Evolutionary conservation across 2,113 vertebrate genomes (phyloP), one percentile per base, ranked within the genome.

Genomic region (Polypterus bichir): DNA sequence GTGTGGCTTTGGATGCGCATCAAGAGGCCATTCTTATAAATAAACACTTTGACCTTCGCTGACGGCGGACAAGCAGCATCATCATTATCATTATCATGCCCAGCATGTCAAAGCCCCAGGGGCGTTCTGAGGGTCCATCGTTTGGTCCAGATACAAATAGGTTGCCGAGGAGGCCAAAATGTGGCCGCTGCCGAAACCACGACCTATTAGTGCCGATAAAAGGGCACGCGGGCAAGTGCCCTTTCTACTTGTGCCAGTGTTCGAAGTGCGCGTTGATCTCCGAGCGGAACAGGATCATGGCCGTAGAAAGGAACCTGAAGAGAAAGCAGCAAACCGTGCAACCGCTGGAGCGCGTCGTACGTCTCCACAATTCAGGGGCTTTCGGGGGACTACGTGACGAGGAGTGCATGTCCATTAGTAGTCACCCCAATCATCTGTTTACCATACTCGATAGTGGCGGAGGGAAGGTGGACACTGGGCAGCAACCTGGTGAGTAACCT

Each of bases 171-270:
- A 73, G 69, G 2, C 91, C 87, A 0, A 91, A 85, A 65, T 92
- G 90, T 64, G 82, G 87, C 0, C 81, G 88, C 49, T 92, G 91
- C 72, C 74, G 90, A 5, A 91, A 92, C 70, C 91, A 92, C 0
- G 91, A 90, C 11, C 81, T 86, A 7, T 65, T 83, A 66, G 90
- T 90, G 49, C 82, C 79, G 0, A 77, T 89, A 62, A 89, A 90
- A 64, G 90, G 91, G 55, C 90, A 93, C 1, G 66, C 82, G 0
- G 86, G 84, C 3, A 79, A 76, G 5, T 93, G 90, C 57, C 77
- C 65, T 65, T 92, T 88, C 81, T 80, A 84, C 67, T 66, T 67
- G 4, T 93, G 91, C 74, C 48, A 52, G 46, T 93, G 91, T 44
- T 77, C 86, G 56, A 93, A 92, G 68, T 92, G 91, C 45, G 69